These are phyloP conservation scores for Prunella fulvescens DNA, from an alignment of 2,113 vertebrate genomes.

Conservation along the genomic window DNA sequence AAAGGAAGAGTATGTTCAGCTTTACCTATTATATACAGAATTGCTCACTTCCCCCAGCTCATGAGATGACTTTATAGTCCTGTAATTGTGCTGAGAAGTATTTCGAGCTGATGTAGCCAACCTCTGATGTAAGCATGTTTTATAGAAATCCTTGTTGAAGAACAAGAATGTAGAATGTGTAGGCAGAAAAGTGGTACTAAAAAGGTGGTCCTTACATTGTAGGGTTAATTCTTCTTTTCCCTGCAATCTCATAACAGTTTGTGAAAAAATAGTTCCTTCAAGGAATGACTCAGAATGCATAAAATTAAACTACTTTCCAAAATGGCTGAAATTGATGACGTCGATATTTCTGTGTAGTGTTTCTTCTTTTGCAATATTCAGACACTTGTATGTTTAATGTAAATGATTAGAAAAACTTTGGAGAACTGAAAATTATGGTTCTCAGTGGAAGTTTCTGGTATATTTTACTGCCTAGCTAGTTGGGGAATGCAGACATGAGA, in stretches of 20 bases:
- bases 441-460: not conserved
- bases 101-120: not conserved
- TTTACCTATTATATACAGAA: not conserved
- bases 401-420: not conserved
- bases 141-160: not conserved
- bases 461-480: not conserved
- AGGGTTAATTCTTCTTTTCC: not conserved
- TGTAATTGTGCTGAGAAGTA: not conserved
- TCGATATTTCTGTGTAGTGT: not conserved
- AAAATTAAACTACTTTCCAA: not conserved
- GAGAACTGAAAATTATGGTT: not conserved
- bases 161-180: not conserved
- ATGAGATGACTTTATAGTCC: not conserved
- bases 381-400: not conserved
- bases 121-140: not conserved
- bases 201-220: not conserved
- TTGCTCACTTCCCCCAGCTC: not conserved
- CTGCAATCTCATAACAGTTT: not conserved
- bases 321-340: not conserved
- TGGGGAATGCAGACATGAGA: not conserved
- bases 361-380: not conserved
- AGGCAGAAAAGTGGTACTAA: not conserved
- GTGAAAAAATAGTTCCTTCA: not conserved
- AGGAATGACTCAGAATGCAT: not conserved
- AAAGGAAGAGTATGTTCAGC: not conserved